Conservation (phyloP, 2,797 vertebrate genomes). For the Gila robusta region DNA sequence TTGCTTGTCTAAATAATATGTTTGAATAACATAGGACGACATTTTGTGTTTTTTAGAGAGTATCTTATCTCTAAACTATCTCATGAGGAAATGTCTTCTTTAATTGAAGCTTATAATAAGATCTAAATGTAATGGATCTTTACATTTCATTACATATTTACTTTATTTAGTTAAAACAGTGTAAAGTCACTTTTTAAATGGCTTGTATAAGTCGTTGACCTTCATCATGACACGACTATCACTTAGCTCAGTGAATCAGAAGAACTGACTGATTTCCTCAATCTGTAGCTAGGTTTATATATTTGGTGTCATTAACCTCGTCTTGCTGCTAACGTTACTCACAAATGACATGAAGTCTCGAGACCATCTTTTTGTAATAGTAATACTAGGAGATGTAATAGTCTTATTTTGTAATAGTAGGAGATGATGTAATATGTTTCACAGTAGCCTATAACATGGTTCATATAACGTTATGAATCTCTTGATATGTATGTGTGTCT, state of each 20-base stretch:
- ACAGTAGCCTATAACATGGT: neutral
- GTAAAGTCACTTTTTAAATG: neutral
- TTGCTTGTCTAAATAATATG: neutral
- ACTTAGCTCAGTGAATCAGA: neutral
- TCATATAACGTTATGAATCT: neutral
- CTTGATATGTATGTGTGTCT: neutral
- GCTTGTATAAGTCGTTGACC: neutral
- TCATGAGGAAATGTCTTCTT: neutral
- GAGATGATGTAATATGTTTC: neutral
- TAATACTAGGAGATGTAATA: too few relatives aligned
- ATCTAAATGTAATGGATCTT: too few relatives aligned
- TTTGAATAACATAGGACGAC: neutral
- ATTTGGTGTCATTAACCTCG: neutral
- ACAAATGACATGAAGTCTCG: too few relatives aligned
- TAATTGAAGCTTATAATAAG: neutral
- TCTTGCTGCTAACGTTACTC: neutral
- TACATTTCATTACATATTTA: neutral
- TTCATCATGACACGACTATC: neutral
- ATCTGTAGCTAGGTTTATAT: neutral
- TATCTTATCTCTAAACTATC: neutral
- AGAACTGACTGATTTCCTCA: neutral
- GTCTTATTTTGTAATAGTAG: neutral
- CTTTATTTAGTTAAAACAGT: too few relatives aligned
- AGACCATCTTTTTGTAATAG: too few relatives aligned
- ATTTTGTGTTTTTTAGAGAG: neutral